phyloP scores from a whole-genome alignment of 2,797 vertebrate species.

The Vespertilio murinus region DNA sequence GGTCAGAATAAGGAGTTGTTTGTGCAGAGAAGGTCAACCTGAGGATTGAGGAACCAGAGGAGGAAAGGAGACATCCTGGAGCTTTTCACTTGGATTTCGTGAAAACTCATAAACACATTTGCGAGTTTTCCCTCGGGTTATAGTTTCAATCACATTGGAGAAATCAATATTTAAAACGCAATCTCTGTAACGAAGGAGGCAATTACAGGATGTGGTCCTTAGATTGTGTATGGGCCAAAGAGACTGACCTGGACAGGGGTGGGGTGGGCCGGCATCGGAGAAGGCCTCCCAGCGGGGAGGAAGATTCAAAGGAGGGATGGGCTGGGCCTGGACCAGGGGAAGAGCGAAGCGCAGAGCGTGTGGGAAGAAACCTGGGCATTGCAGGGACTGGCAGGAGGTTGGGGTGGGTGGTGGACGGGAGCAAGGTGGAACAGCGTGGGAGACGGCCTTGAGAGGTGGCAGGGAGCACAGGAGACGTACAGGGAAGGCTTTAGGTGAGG shows the following conservation, averaged over 20 bases:
- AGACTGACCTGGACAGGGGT: background rate
- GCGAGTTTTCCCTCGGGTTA: background rate
- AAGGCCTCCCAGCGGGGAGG: background rate
- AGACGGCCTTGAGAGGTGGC: background rate
- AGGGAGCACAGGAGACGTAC: background rate
- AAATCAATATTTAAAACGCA: background rate
- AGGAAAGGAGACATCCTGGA: background rate
- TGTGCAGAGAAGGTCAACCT: background rate
- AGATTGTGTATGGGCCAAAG: background rate
- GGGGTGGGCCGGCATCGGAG: background rate
- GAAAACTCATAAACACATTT: background rate
- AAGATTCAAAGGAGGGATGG: accelerated
- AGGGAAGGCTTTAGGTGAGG: background rate
- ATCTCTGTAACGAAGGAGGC: background rate
- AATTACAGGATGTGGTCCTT: background rate
- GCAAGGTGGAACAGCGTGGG: background rate
- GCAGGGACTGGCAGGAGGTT: background rate
- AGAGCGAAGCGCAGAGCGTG: background rate
- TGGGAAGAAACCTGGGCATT: background rate
- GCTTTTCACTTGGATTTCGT: background rate
- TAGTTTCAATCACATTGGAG: background rate
- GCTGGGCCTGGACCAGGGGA: background rate
- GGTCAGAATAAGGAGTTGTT: background rate
- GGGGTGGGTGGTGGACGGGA: accelerated
- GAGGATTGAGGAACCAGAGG: background rate